phyloP scores from a whole-genome alignment of 2,888 invertebrate species.

The Acanthosepion lycidas region DNA sequence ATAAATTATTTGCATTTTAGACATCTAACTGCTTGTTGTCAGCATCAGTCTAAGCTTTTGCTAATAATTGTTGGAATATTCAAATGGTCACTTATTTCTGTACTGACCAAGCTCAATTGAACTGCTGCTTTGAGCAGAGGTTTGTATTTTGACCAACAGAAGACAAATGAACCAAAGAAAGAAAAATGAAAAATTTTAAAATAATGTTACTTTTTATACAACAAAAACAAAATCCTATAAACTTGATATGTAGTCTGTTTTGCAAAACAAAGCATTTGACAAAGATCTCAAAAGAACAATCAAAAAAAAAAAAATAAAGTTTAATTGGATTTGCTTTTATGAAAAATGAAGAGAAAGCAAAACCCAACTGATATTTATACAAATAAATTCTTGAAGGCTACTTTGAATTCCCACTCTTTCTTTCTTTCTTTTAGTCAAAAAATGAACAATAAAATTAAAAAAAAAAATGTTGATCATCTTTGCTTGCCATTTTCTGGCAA shows the following conservation, averaged over 20 bases:
- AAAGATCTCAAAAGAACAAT: not conserved
- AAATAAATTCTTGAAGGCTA: constrained; percentile 24
- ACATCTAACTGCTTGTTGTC: not conserved
- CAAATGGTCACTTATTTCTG: not conserved
- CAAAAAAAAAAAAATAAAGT: not conserved
- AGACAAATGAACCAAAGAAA: not conserved
- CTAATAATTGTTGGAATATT: not conserved
- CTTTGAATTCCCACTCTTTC: not conserved
- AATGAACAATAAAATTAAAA: not conserved
- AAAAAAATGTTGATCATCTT: not conserved
- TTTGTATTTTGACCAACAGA: not conserved
- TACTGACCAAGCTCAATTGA: not conserved
- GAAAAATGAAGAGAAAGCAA: not conserved
- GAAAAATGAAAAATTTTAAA: not conserved
- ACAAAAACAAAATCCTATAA: not conserved
- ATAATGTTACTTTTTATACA: not conserved
- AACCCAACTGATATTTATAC: not conserved
- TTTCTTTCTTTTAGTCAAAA: not conserved
- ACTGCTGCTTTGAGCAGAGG: not conserved
- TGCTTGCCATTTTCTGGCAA: not conserved
- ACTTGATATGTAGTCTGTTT: not conserved
- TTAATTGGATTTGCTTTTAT: constrained; percentile 24
- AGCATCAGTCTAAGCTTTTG: not conserved
- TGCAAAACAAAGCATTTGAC: not conserved
- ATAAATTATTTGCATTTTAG: not conserved